Evolutionary conservation across 1,140 invertebrate genomes (phyloP), one percentile per base, ranked within the genome.

Genomic region (Drosophila nigrodunni): DNA sequence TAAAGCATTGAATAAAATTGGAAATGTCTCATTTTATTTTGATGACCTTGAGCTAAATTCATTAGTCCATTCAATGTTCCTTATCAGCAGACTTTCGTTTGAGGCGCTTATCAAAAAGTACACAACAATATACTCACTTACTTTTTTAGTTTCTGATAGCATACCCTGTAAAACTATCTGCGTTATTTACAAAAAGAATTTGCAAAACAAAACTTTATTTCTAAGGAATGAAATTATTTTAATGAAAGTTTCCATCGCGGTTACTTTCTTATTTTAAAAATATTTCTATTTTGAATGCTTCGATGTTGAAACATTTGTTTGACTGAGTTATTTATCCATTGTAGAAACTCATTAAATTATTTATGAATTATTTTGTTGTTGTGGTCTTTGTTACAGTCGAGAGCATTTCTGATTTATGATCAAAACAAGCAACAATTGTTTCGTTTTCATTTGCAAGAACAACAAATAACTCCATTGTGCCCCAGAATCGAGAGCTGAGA

Each of bases 341-440:
- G 13, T 11, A 37, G 50, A 54, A 35, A 54, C 35, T 54, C 58
- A 37, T 49, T 15, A 13, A 43, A 57, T 11, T 47, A 8, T 18
- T 37, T 21, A 41, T 10, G 15, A 13, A 49, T 37, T 58, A 13
- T 67, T 54, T 39, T 18, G 30, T 64, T 58, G 10, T 50, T 21
- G 18, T 21, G 18, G 18, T 78, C 78, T 87, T 76, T 69, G 82
- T 79, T 86, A 76, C 83, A 86, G 64, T 82, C 67, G 82, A 82
- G 79, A 87, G 82, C 75, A 43, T 58, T 73, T 76, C 67, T 86
- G 82, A 86, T 86, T 86, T 86, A 86, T 77, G 82, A 59, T 57
- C 64, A 69, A 72, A 80, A 73, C 82, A 85, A 80, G 50, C 78
- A 65, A 52, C 82, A 82, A 65, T 74, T 76, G 74, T 62, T 77